Evolutionary conservation across 2,888 invertebrate species (phyloP).

Genomic region (Psylliodes chrysocephalus): DNA sequence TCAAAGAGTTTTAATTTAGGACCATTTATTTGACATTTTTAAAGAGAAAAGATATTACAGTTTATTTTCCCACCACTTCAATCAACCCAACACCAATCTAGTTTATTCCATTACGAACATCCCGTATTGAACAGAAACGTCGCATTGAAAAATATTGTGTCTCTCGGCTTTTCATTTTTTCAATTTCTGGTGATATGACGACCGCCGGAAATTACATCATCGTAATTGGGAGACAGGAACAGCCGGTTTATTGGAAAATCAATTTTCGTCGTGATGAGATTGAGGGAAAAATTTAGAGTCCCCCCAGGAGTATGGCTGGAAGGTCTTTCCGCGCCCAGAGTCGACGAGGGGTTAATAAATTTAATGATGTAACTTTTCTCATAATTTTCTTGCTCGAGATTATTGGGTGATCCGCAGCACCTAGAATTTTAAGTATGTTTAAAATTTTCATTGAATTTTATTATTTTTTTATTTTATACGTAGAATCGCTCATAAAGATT

Average conservation of each 20-base stretch:
- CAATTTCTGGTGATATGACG: slow-evolving; percentile 26
- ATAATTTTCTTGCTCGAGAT: slow-evolving; percentile 12
- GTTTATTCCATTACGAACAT: too few relatives aligned
- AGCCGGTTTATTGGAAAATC: slow-evolving; percentile 35
- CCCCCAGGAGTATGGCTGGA: slow-evolving; percentile 13
- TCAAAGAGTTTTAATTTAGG: too few relatives aligned
- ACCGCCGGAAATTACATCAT: slow-evolving; percentile 28
- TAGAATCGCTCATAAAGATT: neutral
- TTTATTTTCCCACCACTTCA: too few relatives aligned
- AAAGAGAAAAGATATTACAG: too few relatives aligned
- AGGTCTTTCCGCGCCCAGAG: neutral
- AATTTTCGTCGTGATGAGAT: slow-evolving; percentile 33
- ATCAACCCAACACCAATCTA: too few relatives aligned
- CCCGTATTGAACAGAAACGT: neutral
- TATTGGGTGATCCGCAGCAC: slow-evolving; percentile 10
- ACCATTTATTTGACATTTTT: too few relatives aligned
- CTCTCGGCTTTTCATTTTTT: slow-evolving; percentile 14
- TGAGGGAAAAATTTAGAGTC: slow-evolving; percentile 14
- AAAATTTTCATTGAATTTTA: neutral
- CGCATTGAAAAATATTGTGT: slow-evolving; percentile 6
- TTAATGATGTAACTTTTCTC: slow-evolving; percentile 14
- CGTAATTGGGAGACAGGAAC: slow-evolving; percentile 35
- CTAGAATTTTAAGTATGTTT: slow-evolving; percentile 7
- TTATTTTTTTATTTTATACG: neutral
- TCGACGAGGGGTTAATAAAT: slow-evolving; percentile 17